These are phyloP conservation scores for Asarcornis scutulata DNA, from an alignment of 2,113 vertebrate genomes.

Conservation along the genomic window DNA sequence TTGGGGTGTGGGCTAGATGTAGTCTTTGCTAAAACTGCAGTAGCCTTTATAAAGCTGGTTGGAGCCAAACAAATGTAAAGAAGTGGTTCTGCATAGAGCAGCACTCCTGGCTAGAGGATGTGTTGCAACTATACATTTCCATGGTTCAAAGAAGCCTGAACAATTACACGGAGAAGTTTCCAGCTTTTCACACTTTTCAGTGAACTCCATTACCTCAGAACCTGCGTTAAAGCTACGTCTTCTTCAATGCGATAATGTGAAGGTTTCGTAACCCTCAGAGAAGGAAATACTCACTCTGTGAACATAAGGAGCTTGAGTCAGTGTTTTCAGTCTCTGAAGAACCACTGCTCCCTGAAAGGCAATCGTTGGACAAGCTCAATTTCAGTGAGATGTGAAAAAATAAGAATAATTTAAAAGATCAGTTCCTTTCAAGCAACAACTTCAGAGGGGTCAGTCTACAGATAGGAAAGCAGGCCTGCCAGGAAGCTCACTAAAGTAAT, in stretches of 20 bases:
- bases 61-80: background rate
- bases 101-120: background rate
- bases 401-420: background rate
- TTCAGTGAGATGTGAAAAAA: background rate
- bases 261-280: background rate
- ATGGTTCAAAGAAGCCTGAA: background rate
- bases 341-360: background rate
- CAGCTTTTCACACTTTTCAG: background rate
- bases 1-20: background rate
- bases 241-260: background rate
- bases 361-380: background rate
- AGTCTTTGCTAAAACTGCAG: background rate
- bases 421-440: background rate
- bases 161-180: background rate
- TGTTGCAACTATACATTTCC: background rate
- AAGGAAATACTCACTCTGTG: constrained; percentile 33
- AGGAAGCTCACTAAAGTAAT: background rate
- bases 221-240: background rate
- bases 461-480: background rate
- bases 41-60: background rate
- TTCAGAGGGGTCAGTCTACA: background rate
- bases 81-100: background rate
- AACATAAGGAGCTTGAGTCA: background rate
- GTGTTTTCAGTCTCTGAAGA: background rate
- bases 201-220: background rate